These are phyloP conservation scores for Panthera leo DNA, from an alignment of 2,113 vertebrate species.

Conservation along the genomic window DNA sequence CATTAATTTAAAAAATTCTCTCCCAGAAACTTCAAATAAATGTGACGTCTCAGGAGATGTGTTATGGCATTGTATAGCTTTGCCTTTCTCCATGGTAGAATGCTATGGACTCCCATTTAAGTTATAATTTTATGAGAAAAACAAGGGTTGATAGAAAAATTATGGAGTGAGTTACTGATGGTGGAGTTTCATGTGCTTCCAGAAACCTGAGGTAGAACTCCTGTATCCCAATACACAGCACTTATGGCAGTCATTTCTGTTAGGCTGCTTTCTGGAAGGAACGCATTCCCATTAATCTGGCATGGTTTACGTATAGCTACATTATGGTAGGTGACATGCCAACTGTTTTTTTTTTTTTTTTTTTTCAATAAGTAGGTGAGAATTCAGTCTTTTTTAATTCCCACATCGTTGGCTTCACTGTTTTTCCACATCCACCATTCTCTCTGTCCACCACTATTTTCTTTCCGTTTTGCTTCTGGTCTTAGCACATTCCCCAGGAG, in stretches of 20 bases:
- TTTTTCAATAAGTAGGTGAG: neutral
- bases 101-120: neutral
- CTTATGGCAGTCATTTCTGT: neutral
- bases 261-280: neutral
- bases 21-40: conserved; percentile 4
- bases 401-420: neutral
- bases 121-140: conserved; percentile 12
- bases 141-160: neutral
- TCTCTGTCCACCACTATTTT: neutral
- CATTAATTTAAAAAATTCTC: conserved; percentile 2
- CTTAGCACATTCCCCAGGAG: neutral
- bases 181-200: neutral
- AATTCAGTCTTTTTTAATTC: neutral
- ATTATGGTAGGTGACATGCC: neutral
- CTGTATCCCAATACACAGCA: neutral
- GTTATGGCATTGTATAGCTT: neutral
- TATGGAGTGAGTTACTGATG: neutral
- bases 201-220: neutral
- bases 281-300: neutral
- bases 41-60: neutral
- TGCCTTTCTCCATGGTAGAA: neutral
- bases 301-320: neutral
- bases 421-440: neutral
- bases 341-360: neutral
- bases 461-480: conserved; percentile 17